phyloP scores from a whole-genome alignment of 2,888 invertebrate species.

The Phalangium opilio region DNA sequence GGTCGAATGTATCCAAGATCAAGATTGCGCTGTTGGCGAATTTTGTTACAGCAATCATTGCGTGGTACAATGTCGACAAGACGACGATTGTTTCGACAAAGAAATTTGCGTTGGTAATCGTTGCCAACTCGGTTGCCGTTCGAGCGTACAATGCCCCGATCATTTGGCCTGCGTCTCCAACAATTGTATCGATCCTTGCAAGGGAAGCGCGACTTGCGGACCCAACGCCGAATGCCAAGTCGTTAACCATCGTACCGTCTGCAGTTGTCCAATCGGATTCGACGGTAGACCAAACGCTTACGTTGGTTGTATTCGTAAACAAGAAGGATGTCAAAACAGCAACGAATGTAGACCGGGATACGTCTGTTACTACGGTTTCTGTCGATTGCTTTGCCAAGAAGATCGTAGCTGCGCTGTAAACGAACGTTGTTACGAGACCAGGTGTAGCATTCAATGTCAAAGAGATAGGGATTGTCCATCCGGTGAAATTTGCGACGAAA shows the following conservation, averaged over 20 bases:
- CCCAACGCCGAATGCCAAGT: constrained; percentile 68
- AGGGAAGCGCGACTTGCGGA: constrained; percentile 56
- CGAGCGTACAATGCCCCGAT: constrained; percentile 59
- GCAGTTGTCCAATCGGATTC: constrained; percentile 68
- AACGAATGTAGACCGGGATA: constrained; percentile 56
- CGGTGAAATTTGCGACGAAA: constrained; percentile 69
- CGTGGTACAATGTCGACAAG: constrained; percentile 17
- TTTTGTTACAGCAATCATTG: constrained; percentile 21
- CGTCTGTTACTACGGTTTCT: constrained; percentile 52
- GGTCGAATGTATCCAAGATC: constrained; percentile 58
- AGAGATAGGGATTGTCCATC: constrained; percentile 72
- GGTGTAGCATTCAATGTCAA: constrained; percentile 66
- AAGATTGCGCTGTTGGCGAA: constrained; percentile 52
- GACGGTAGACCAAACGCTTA: constrained; percentile 38
- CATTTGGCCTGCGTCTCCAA: constrained; percentile 63
- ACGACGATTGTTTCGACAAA: constrained; percentile 19
- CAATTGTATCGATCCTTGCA: constrained; percentile 74
- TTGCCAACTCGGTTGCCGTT: constrained; percentile 56
- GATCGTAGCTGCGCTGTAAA: constrained; percentile 77
- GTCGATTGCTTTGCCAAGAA: constrained; percentile 45
- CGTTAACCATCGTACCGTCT: constrained; percentile 55
- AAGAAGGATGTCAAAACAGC: constrained; percentile 51
- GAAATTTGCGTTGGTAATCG: constrained; percentile 52
- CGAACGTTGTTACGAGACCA: constrained; percentile 71
- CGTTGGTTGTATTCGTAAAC: constrained; percentile 71